Base-by-base conservation (phyloP, 2,888 invertebrate genomes). In the Lycocerus yunnanus region DNA sequence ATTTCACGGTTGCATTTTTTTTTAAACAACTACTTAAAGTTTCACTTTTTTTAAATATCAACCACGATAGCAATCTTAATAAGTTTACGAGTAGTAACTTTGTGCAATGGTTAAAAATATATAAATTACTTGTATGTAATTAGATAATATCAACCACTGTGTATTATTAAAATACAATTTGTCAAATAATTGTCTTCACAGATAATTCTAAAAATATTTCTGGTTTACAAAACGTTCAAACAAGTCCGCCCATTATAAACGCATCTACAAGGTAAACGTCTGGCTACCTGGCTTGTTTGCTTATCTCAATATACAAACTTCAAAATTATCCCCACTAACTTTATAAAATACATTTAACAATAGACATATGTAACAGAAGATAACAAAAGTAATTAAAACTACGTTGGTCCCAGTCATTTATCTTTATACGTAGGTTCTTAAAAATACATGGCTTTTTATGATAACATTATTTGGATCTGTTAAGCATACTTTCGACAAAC, bases 191-290 rank as follows among this genome's bases (percentile, higher is more conserved):
- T 63, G 61, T 63, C 16, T 63, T 63, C 61, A 63, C 61, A 63
- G 61, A 18, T 63, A 63, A 63, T 63, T 63, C 61, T 63, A 63
- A 63, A 63, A 63, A 63, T 63, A 63, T 63, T 63, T 63, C 61
- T 63, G 20, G 61, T 63, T 63, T 63, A 63, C 61, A 63, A 63
- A 63, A 63, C 88, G 89, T 89, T 61, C 74, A 77, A 89, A 89
- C 89, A 89, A 89, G 89, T 89, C 89, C 88, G 87, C 88, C 86
- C 87, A 88, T 88, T 89, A 89, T 88, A 88, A 88, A 88, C 88
- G 89, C 79, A 78, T 78, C 77, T 63, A 78, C 77, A 63, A 63
- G 61, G 61, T 63, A 77, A 74, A 74, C 71, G 69, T 70, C 69
- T 68, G 67, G 74, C 74, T 76, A 74, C 75, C 76, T 78, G 76